Percentiles rank a stretch among this genome's conserved stretches.
Conservation (phyloP, 2,113 vertebrate species). For the Platycercus adscitus region DNA sequence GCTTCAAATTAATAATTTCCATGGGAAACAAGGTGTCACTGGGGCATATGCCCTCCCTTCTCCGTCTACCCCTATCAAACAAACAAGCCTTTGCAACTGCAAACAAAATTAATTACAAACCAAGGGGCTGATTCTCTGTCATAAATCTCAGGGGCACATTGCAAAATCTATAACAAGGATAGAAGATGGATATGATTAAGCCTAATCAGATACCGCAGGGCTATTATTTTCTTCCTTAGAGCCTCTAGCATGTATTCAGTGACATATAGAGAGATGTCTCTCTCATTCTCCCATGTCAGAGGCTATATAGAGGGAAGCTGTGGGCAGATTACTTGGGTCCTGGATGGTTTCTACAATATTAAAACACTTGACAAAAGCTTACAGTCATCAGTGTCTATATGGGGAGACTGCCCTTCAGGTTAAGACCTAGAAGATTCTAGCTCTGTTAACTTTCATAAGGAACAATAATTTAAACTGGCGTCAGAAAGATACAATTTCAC, state of each 20-base stretch:
- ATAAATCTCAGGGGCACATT: not conserved
- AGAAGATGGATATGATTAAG: not conserved
- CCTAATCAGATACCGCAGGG: not conserved
- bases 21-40: not conserved
- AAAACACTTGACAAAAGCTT: not conserved
- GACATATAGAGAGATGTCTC: not conserved
- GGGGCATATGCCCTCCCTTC: not conserved
- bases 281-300: not conserved
- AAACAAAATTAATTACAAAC: not conserved
- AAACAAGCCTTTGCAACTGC: not conserved
- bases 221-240: not conserved
- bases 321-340: not conserved
- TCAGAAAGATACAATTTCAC: not conserved
- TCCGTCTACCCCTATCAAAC: not conserved
- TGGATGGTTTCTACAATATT: not conserved
- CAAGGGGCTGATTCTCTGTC: not conserved
- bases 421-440: not conserved
- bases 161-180: not conserved
- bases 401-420: not conserved
- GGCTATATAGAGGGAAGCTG: not conserved
- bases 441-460: not conserved
- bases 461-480: not conserved
- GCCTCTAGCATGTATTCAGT: not conserved
- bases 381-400: not conserved
- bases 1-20: not conserved